Conservation (phyloP, 2,797 vertebrate species). For the Prunella strophiata region DNA sequence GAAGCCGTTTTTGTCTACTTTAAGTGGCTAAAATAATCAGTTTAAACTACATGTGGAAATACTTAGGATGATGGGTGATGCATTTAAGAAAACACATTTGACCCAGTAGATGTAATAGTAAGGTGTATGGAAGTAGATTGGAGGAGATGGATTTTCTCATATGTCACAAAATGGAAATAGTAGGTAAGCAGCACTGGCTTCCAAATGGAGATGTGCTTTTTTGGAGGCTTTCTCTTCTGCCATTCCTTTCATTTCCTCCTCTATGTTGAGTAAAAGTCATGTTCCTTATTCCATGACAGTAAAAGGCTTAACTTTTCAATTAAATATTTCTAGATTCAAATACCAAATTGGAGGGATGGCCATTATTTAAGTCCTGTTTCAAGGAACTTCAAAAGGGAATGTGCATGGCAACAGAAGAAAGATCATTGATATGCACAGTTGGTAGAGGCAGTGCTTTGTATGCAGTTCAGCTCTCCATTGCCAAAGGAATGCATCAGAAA, state of each 20-base stretch:
- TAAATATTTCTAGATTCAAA: not conserved
- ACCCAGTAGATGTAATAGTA: not conserved
- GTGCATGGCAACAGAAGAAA: not conserved
- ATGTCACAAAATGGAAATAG: not conserved
- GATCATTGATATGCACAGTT: slow-evolving; percentile 2
- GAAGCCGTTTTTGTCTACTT: not conserved
- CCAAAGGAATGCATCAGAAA: not conserved
- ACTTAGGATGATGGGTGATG: not conserved
- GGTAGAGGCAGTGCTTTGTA: not conserved
- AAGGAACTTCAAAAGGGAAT: not conserved
- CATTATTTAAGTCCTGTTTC: not conserved
- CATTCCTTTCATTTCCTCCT: not conserved
- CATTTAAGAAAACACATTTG: not conserved
- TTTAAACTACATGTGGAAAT: not conserved
- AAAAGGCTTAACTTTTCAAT: not conserved
- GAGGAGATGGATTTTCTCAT: not conserved
- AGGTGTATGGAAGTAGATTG: not conserved
- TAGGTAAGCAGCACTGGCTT: not conserved
- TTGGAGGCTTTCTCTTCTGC: not conserved
- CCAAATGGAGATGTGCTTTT: not conserved
- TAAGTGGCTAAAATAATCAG: not conserved
- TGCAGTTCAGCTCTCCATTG: not conserved
- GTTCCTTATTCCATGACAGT: not conserved
- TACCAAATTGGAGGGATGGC: not conserved
- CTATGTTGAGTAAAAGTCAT: not conserved